Base-by-base conservation (phyloP, 2,888 invertebrate genomes). In the Agrypnus murinus region DNA sequence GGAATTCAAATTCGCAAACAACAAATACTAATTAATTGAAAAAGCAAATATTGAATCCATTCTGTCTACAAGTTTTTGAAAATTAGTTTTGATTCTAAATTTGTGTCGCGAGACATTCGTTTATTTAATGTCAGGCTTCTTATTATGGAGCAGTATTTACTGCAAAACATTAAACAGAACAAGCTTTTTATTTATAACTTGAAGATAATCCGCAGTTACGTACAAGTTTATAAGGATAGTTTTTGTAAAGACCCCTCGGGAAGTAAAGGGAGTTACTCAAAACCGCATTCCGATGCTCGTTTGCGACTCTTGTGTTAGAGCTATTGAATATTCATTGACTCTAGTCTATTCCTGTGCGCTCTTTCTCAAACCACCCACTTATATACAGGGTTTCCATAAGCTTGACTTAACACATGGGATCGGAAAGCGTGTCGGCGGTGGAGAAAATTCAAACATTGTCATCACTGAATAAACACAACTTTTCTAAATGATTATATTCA, bases 11-110 rank as follows among this genome's bases (percentile, higher is more conserved):
- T 80, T 79, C 65, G 81, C 80, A 80, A 80, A 81, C 80, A 80
- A 80, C 81, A 81, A 80, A 81, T 82, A 81, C 79, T 81, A 81
- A 82, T 82, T 83, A 82, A 82, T 82, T 82, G 81, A 82, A 81
- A 81, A 81, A 79, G 81, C 82, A 82, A 82, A 83, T 82, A 82
- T 83, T 81, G 77, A 77, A 77, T 75, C 75, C 77, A 74, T 77
- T 75, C 75, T 74, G 74, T 73, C 75, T 74, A 74, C 70, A 71
- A 76, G 74, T 73, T 77, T 76, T 74, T 66, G 76, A 76, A 78
- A 78, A 69, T 70, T 59, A 76, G 76, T 77, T 77, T 78, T 75
- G 78, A 78, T 75, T 46, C 64, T 57, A 40, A 7, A 3, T 19
- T 15, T 17, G 6, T 19, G 12, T 17, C 36, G 36, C n/a, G 15